These are phyloP conservation scores for Andinoacara biseriatus DNA, from an alignment of 2,113 vertebrate genomes.

Conservation along the genomic window DNA sequence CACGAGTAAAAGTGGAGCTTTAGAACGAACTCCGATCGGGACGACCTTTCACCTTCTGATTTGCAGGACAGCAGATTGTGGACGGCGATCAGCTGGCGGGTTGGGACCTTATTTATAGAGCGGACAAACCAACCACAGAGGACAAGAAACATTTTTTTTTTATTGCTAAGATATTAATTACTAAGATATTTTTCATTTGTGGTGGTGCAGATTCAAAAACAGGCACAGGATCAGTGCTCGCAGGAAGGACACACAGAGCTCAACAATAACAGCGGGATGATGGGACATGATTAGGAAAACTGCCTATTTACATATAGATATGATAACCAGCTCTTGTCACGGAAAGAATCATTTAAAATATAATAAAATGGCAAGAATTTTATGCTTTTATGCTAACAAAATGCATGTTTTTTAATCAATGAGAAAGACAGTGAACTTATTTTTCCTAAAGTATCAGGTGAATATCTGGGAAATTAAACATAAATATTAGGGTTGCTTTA, in stretches of 20 bases:
- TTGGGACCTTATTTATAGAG: constrained; percentile 25
- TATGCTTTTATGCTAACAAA: background rate
- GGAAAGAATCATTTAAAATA: background rate
- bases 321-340: background rate
- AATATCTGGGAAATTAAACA: background rate
- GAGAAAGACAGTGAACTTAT: background rate
- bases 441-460: too few relatives aligned
- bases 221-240: background rate
- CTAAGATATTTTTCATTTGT: background rate
- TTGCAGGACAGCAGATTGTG: constrained; percentile 37
- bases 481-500: background rate
- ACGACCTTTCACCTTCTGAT: constrained; percentile 42
- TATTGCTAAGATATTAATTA: background rate
- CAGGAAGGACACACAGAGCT: background rate
- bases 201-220: background rate
- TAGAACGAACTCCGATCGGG: background rate
- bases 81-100: background rate
- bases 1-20: constrained; percentile 41
- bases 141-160: background rate
- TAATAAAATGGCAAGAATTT: background rate
- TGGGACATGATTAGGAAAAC: background rate
- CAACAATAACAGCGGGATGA: background rate
- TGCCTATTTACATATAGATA: background rate
- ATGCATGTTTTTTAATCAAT: background rate
- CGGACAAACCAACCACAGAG: background rate